phyloP scores from a whole-genome alignment of 1,140 invertebrate genomes.

The Chlorops oryzae region DNA sequence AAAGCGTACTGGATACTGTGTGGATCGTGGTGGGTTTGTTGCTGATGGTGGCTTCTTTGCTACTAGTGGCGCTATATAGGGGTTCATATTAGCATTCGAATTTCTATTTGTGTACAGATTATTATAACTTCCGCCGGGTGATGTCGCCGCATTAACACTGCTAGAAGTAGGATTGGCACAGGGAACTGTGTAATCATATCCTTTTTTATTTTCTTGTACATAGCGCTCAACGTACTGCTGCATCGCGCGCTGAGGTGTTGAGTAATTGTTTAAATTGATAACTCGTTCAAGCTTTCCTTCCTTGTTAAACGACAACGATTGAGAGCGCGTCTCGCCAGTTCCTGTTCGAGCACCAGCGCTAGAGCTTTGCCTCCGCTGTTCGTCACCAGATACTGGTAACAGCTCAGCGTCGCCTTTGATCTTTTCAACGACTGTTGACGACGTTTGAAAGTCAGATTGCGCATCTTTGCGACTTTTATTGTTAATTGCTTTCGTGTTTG shows the following conservation, averaged over 20 bases:
- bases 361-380: conserved; percentile 4
- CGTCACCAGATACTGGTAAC: conserved; percentile 19
- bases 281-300: conserved; percentile 23
- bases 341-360: no score
- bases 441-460: no score
- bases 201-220: conserved; percentile 32
- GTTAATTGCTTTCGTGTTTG: conserved; percentile 16
- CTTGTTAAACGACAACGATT: conserved; percentile 4
- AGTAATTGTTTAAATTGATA: conserved; percentile 36
- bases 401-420: conserved; percentile 43
- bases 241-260: conserved; percentile 35
- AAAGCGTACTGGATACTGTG: conserved; percentile 6
- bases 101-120: conserved; percentile 26
- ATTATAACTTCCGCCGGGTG: conserved; percentile 38
- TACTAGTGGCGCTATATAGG: conserved; percentile 35
- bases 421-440: conserved; percentile 27
- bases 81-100: conserved; percentile 24
- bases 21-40: conserved; percentile 6
- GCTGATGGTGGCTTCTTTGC: conserved; percentile 23
- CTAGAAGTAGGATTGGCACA: conserved; percentile 22
- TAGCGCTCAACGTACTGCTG: conserved; percentile 40
- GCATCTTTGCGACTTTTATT: conserved; percentile 25
- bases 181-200: conserved; percentile 35
- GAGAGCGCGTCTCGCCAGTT: no score
- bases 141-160: conserved; percentile 37